Evolutionary conservation across 2,888 invertebrate genomes (phyloP), one percentile per base, ranked within the genome.

Genomic region (Disparrhopalites patrizii): DNA sequence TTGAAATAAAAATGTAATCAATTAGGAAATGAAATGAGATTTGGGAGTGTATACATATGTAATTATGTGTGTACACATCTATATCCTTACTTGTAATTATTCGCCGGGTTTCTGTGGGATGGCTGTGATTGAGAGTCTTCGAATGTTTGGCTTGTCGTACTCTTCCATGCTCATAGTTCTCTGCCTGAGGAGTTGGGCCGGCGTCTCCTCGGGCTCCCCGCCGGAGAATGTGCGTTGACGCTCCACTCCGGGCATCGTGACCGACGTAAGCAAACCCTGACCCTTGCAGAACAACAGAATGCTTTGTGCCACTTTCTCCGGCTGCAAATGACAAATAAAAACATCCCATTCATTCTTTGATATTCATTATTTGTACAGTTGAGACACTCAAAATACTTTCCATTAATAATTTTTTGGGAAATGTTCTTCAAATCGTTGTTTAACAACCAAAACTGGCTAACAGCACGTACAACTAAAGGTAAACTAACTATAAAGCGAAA

Each of bases 271-370:
- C 70, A 87, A 81, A 1, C 93, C 92, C 78, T 91, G 88, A 1
- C 93, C 93, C 79, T 93, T 93, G 81, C 91, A 89, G 83, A 93
- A 91, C 65, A 93, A 85, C 70, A 93, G 83, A 77, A 93, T 85
- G 61, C 91, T 89, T 77, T 92, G 90, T 30, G 91, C 88, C 67
- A 93, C 86, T 79, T 91, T 91, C 30, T 89, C 90, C 10, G 93
- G 91, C 92, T 93, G 82, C 51, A 81, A 79, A 7, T n/a, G 5
- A 7, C 47, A 18, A 51, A 51, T 3, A 51, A 20, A 13, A 5
- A n/a, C n/a, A n/a, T n/a, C n/a, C n/a, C n/a, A n/a, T n/a, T n/a
- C n/a, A n/a, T n/a, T n/a, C n/a, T n/a, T n/a, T n/a, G n/a, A n/a
- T n/a, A n/a, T n/a, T n/a, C n/a, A n/a, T n/a, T n/a, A n/a, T n/a